Percentiles rank a stretch among this genome's conserved stretches.
Evolutionary conservation across 2,113 vertebrate genomes (phyloP).

Genomic region (Serranochromis macrocephalus): DNA sequence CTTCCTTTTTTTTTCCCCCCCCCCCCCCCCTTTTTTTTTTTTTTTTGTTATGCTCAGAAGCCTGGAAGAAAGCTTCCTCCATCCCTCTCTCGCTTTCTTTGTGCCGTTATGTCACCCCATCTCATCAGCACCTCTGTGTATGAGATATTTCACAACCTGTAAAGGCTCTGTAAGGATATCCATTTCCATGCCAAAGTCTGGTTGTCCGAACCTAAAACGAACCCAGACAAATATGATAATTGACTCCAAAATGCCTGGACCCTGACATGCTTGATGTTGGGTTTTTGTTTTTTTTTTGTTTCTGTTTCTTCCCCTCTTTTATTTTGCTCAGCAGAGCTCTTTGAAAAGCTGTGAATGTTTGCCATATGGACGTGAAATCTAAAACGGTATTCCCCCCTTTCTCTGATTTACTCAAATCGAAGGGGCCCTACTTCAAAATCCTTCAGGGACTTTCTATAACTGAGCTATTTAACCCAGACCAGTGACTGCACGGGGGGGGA

Average conservation of each 20-base stretch:
- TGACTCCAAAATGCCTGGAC: not conserved
- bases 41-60: not conserved
- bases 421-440: not conserved
- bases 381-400: not conserved
- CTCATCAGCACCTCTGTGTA: not conserved
- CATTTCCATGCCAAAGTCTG: slow-evolving; percentile 10
- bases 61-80: not conserved
- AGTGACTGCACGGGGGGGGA: not conserved
- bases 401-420: not conserved
- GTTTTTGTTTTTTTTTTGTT: not conserved
- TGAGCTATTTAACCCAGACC: not conserved
- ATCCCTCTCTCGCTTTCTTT: not conserved
- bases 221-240: slow-evolving; percentile 17
- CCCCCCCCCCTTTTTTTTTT: rapidly evolving
- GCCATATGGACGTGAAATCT: slow-evolving; percentile 24
- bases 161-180: slow-evolving; percentile 10
- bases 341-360: slow-evolving; percentile 15
- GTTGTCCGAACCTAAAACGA: not conserved
- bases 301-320: not conserved
- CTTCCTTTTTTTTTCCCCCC: not conserved
- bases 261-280: not conserved
- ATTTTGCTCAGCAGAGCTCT: not conserved
- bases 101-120: not conserved
- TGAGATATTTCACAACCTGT: slow-evolving; percentile 7
- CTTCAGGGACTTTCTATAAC: not conserved